Conservation (phyloP, 1,140 invertebrate genomes). For the Philopotamus ludificatus region DNA sequence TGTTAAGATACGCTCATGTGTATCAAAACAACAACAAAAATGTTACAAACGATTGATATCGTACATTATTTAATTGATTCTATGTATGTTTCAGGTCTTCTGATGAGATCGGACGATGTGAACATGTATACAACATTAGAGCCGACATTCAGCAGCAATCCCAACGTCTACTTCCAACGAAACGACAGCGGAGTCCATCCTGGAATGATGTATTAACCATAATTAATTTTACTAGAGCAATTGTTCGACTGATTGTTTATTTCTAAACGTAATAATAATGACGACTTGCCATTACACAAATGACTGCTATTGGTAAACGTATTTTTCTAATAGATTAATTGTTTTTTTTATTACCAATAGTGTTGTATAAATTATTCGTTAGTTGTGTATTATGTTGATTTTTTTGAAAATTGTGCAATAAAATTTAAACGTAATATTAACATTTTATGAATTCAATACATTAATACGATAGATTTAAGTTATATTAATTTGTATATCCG, state of each 20-base stretch:
- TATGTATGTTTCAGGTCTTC: constrained; percentile 60
- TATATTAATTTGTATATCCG: too few species aligned
- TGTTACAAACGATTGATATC: too few species aligned
- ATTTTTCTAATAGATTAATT: too few species aligned
- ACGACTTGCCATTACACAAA: constrained; percentile 17
- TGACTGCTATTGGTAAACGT: neutral
- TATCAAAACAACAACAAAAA: too few species aligned
- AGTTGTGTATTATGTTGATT: too few species aligned
- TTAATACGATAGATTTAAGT: too few species aligned
- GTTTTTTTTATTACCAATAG: too few species aligned
- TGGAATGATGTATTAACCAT: constrained; percentile 76
- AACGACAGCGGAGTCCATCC: constrained; percentile 71
- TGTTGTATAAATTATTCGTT: too few species aligned
- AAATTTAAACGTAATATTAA: too few species aligned
- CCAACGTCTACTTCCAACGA: constrained; percentile 81
- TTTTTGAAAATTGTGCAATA: too few species aligned
- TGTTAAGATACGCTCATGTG: too few species aligned
- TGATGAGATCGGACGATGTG: constrained; percentile 73
- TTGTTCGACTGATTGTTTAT: constrained; percentile 17
- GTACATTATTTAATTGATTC: constrained; percentile 48
- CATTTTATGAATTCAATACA: too few species aligned
- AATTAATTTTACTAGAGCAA: neutral
- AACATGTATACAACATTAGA: constrained; percentile 80
- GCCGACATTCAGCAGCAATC: constrained; percentile 79
- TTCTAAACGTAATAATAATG: neutral